These are phyloP conservation scores for Patella caerulea DNA, from an alignment of 2,888 invertebrate species.

Conservation along the genomic window DNA sequence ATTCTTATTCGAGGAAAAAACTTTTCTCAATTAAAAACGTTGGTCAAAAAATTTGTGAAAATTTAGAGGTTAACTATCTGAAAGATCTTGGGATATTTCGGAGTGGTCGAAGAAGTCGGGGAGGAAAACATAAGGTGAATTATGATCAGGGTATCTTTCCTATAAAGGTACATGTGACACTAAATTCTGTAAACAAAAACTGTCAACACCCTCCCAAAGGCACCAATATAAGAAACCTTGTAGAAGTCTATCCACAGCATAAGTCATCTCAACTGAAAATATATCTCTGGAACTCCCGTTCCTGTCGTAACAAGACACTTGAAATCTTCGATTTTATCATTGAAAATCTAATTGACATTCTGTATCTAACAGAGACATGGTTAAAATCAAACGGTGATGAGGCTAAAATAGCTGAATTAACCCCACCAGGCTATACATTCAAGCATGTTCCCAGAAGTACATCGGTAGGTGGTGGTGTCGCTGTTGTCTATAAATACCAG, in stretches of 20 bases:
- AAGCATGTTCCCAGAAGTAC: constrained; percentile 5
- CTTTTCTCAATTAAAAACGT: not conserved
- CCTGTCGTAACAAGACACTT: constrained; percentile 10
- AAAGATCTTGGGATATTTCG: not conserved
- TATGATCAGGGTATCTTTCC: not conserved
- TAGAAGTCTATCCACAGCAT: not conserved
- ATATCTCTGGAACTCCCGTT: not conserved
- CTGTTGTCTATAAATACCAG: not conserved
- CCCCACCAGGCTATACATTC: constrained; percentile 8
- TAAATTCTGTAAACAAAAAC: too few species aligned
- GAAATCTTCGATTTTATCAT: constrained; percentile 5
- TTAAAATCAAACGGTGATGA: not conserved
- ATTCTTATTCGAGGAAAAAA: too few species aligned
- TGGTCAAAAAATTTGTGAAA: not conserved
- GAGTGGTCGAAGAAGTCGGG: not conserved
- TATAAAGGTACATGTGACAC: not conserved
- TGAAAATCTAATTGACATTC: not conserved
- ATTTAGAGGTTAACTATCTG: not conserved
- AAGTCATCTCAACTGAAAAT: not conserved
- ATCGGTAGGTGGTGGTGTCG: not conserved
- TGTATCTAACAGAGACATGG: too few species aligned
- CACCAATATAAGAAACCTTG: not conserved
- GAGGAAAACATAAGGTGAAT: not conserved
- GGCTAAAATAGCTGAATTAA: not conserved
- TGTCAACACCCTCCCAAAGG: too few species aligned